Conservation (phyloP, 64 coral and sea anemone genomes). For the Platygyra sinensis region DNA sequence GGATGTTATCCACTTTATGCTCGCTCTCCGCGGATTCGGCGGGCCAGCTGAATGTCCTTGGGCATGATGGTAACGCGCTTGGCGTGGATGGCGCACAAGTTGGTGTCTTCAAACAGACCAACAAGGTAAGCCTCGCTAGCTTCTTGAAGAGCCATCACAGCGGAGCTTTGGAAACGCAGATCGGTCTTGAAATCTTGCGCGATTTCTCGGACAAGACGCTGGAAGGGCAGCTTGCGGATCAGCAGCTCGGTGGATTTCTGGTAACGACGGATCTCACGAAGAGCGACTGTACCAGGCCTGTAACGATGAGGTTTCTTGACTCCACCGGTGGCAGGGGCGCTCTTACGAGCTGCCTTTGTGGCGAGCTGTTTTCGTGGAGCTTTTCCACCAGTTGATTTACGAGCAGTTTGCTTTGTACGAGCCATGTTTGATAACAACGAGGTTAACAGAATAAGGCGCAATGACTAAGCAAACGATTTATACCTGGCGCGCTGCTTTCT, state of each 20-base stretch:
- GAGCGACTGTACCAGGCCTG: constrained; percentile 92
- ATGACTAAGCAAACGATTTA: too few relatives aligned
- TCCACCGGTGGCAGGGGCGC: constrained; percentile 31
- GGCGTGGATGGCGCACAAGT: constrained; percentile 98
- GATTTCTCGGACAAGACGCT: constrained; percentile 91
- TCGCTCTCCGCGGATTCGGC: constrained; percentile 80
- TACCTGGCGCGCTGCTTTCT: too few relatives aligned
- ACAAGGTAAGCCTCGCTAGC: constrained; percentile 90
- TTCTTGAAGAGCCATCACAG: constrained; percentile 90
- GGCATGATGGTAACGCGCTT: constrained; percentile 97
- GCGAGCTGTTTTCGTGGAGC: too few relatives aligned
- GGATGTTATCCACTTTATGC: neutral
- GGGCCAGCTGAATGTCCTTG: constrained; percentile 87
- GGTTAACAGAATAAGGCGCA: too few relatives aligned
- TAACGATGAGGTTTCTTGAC: constrained; percentile 92
- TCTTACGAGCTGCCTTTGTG: constrained; percentile 1
- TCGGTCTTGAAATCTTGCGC: constrained; percentile 97
- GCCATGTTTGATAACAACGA: too few relatives aligned
- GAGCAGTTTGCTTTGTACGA: too few relatives aligned
- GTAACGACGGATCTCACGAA: constrained; percentile 96
- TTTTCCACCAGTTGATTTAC: too few relatives aligned
- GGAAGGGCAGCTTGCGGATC: constrained; percentile 93
- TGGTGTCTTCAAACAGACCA: constrained; percentile 97
- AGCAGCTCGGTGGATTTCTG: constrained; percentile 91
- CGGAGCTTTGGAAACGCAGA: constrained; percentile 84